Evolutionary conservation across 2,888 invertebrate genomes (phyloP), one percentile per base, ranked within the genome.

Genomic region (Parnassius orleans): DNA sequence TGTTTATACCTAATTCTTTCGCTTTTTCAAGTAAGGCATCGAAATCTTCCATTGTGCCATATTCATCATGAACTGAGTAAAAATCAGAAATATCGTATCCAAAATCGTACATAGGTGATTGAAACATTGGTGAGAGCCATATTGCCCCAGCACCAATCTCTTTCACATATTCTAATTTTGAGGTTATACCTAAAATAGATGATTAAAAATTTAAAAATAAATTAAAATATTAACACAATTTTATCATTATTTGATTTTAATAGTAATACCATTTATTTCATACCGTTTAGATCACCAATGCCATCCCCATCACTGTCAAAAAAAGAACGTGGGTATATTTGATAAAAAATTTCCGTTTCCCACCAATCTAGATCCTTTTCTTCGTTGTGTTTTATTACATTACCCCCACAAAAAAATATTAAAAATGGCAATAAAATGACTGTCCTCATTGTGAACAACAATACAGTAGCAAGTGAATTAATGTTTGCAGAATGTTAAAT

Each of bases 71-170:
- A 44, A 96, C 93, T 3, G 90, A 93, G 19, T 89, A 93, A 75
- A 94, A 96, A 78, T 96, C 93, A 0, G 95, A 88, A 64, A 96
- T 94, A 75, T 97, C 97, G 72, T 96, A 96, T 2, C 96, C 96
- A 76, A 95, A 95, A 78, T 96, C 96, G 11, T 93, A 93, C 95
- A 95, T 95, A 0, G 96, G 96, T 0, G 95, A 95, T 67, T 92
- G 87, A 71, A 87, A 92, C 70, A 97, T 94, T 0, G 96, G 96
- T 60, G 95, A 95, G 10, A 97, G 74, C 95, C 96, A 96, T 47
- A 96, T 91, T 3, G 95, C 94, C 0, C 92, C 93, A 14, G 95
- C 92, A 10, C 95, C 95, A 9, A 95, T 77, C 48, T 94, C 94
- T 59, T 92, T 93, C 62, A 96, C 86, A 72, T 96, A 94, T 53